A percentile compares a stretch with the other conserved stretches of the same genome.
Evolutionary conservation across 2,797 vertebrate genomes (phyloP).

Genomic region (Sphenopsis melanotis): DNA sequence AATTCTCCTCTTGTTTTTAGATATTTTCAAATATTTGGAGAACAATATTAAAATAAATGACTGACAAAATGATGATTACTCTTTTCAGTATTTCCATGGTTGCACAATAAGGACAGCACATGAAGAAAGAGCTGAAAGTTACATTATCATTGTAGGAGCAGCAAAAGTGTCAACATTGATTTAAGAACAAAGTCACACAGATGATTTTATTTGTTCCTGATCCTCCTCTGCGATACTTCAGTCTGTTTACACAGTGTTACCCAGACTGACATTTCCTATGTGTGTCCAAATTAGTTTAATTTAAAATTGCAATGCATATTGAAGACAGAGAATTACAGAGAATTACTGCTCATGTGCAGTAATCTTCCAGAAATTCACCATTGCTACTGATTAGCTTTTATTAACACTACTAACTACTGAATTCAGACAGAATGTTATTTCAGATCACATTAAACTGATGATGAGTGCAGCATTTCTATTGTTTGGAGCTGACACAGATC

Average conservation of each 20-base stretch:
- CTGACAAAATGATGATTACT: conserved; percentile 23
- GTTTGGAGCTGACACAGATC: conserved; percentile 60
- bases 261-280: conserved; percentile 53
- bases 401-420: conserved; percentile 59
- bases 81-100: background rate
- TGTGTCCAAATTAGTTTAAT: conserved; percentile 64
- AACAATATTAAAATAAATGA: conserved; percentile 7
- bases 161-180: conserved; percentile 62
- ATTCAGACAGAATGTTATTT: conserved; percentile 60
- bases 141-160: conserved; percentile 29
- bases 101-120: background rate
- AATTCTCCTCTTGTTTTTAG: conserved; percentile 24
- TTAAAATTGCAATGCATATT: conserved; percentile 64
- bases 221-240: conserved; percentile 51
- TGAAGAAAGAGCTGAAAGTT: conserved; percentile 24
- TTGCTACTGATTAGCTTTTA: conserved; percentile 67
- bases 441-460: conserved; percentile 52
- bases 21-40: conserved; percentile 53
- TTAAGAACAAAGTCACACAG: conserved; percentile 55
- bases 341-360: conserved; percentile 49
- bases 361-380: conserved; percentile 54
- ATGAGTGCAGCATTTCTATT: conserved; percentile 37
- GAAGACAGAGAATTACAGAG: conserved; percentile 66
- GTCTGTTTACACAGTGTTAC: conserved; percentile 49
- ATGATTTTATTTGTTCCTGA: conserved; percentile 44